Base-by-base conservation (phyloP, 2,888 invertebrate species). In the Spodoptera picta region DNA sequence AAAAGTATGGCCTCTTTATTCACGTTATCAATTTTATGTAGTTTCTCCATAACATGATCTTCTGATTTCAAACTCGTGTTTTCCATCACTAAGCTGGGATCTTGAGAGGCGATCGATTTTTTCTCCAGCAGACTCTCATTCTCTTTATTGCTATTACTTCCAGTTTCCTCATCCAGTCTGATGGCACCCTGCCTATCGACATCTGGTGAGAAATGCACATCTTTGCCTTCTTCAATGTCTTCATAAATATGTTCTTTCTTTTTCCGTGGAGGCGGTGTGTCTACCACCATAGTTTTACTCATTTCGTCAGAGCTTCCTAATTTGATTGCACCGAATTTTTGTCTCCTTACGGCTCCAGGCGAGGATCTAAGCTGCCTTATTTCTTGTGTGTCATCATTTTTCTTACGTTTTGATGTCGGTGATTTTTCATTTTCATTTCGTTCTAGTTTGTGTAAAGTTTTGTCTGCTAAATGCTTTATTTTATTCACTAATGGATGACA, bases 401-500 rank as follows among this genome's bases (percentile, higher is more conserved):
- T 95, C 73, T 92, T 93, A 42, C 92, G 84, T 79, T 93, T 94
- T 11, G 89, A 75, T 48, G 77, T 41, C 2, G 94, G 92, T 43
- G 92, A 91, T 76, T 94, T 93, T 81, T 93, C 93, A 75, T 81
- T 85, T 66, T 93, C 93, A 80, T 58, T 88, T 79, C 87, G 90
- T 65, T 96, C 96, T 60, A 93, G 80, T 82, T 94, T 92, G 78
- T 95, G 92, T 87, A 95, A 85, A 79, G 96, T 91, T 85, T 95
- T 95, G 77, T 96, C 96, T 19, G 96, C 96, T 89, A 96, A 93
- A 74, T 95, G 95, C 86, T 95, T 96, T 24, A 96, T 92, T 89
- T 96, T 96, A 84, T 96, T 96, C 75, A 96, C 96, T 61, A 96
- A 91, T 36, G 96, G 96, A 82, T 95, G 95, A 84, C 96, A 95